Evolutionary conservation across 2,888 invertebrate species (phyloP), one percentile per base, ranked within the genome.

Genomic region (Achlya flavicornis): DNA sequence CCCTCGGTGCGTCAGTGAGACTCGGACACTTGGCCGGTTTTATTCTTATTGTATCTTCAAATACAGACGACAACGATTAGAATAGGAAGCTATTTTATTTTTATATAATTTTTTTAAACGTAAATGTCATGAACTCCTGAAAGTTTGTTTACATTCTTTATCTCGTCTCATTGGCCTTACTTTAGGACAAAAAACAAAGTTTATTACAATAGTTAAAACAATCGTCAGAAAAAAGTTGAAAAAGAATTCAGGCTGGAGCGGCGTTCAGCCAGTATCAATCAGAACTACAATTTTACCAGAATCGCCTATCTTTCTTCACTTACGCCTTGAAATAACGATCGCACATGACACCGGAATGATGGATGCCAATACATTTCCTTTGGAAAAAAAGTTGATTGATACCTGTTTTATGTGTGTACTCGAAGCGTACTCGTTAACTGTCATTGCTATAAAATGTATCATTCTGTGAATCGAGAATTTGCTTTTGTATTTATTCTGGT

Each of bases 301-400:
- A 35, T 5, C 7, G 35, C 41, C 41, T 41, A n/a, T 10, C 7
- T 26, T 10, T 53, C 53, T 19, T 53, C 62, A 46, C 58, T 58
- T 58, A n/a, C 43, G 57, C 16, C 35, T 61, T 64, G 60, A 61
- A 38, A 58, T 48, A 58, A 60, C 64, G 64, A 64, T 66, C 67
- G 63, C 66, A 66, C 61, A 59, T 68, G 67, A 67, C 63, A 60
- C 19, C 19, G 41, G 68, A 66, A 73, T 76, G 76, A 76, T 76
- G 68, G 75, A 76, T 75, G 75, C 61, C 67, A 70, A 46, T 64
- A 66, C 64, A 64, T 68, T 72, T 65, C 74, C 68, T 73, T 64
- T 67, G 58, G 48, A 67, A 71, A 76, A 41, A 72, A 71, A 63
- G 65, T 69, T 75, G 76, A 76, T 76, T 75, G 75, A 76, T 76